These are phyloP conservation scores for Lathronympha strigana DNA, from an alignment of 2,888 invertebrate species.

Conservation along the genomic window DNA sequence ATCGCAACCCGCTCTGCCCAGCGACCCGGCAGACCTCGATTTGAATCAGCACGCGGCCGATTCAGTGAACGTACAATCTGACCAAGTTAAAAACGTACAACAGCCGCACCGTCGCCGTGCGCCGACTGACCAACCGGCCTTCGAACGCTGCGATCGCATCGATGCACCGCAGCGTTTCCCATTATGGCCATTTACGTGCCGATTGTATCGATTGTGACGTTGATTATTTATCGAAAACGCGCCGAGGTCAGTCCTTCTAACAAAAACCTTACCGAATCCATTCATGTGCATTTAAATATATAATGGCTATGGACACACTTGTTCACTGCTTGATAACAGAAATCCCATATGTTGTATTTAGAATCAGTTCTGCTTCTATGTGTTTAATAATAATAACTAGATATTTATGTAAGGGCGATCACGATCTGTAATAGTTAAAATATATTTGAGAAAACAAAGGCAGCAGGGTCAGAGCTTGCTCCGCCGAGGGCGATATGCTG, in stretches of 20 bases:
- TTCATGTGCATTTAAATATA: slow-evolving; percentile 60
- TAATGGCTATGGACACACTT: slow-evolving; percentile 53
- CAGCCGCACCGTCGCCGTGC: slow-evolving; percentile 47
- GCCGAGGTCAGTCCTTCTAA: slow-evolving; percentile 67
- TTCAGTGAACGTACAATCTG: slow-evolving; percentile 64
- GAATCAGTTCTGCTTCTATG: slow-evolving; percentile 46
- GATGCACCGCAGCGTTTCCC: slow-evolving; percentile 63
- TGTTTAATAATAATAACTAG: slow-evolving; percentile 57
- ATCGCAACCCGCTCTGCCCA: slow-evolving; percentile 61
- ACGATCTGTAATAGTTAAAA: slow-evolving; percentile 48
- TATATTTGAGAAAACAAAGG: slow-evolving; percentile 68
- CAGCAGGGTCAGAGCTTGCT: slow-evolving; percentile 67
- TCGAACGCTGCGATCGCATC: slow-evolving; percentile 61
- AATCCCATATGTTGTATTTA: slow-evolving; percentile 59
- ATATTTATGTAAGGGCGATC: slow-evolving; percentile 54
- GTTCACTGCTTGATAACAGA: slow-evolving; percentile 55
- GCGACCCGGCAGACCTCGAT: slow-evolving; percentile 74
- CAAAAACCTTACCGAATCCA: slow-evolving; percentile 58
- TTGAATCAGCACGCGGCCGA: slow-evolving; percentile 73
- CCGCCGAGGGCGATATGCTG: slow-evolving; percentile 68
- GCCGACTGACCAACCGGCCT: slow-evolving; percentile 45
- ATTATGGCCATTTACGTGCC: slow-evolving; percentile 71
- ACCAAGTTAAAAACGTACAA: slow-evolving; percentile 60
- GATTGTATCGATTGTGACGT: slow-evolving; percentile 71
- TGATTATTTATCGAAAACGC: slow-evolving; percentile 68